phyloP scores from a whole-genome alignment of 2,113 vertebrate species.

The Thalassarche chlororhynchos region DNA sequence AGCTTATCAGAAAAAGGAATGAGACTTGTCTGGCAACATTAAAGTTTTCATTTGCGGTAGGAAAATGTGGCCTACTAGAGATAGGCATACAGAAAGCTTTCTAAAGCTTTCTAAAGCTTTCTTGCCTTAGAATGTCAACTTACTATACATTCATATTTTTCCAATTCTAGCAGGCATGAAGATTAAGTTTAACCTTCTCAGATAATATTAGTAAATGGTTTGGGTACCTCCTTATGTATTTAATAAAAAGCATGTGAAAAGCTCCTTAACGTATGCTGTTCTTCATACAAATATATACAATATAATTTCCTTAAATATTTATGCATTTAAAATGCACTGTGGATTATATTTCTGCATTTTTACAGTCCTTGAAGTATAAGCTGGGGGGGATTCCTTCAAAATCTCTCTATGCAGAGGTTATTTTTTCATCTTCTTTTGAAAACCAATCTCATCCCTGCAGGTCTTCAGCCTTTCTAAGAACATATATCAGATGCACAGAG shows the following conservation, averaged over 20 bases:
- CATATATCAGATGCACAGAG: slow-evolving; percentile 38
- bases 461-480: slow-evolving; percentile 46
- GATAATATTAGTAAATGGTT: slow-evolving; percentile 59
- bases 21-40: slow-evolving; percentile 79
- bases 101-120: slow-evolving; percentile 58
- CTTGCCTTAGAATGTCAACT: slow-evolving; percentile 68
- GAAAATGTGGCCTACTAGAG: slow-evolving; percentile 86
- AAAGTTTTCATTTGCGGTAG: slow-evolving; percentile 81
- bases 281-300: slow-evolving; percentile 29
- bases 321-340: slow-evolving; percentile 37
- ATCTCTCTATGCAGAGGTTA: background rate
- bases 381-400: slow-evolving; percentile 37
- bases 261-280: background rate
- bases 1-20: slow-evolving; percentile 82
- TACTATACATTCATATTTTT: slow-evolving; percentile 22
- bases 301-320: slow-evolving; percentile 53
- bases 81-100: slow-evolving; percentile 78
- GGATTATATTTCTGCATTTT: slow-evolving; percentile 38
- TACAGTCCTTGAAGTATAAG: slow-evolving; percentile 19
- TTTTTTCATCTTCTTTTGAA: slow-evolving; percentile 55
- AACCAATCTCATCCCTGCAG: slow-evolving; percentile 47
- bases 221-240: slow-evolving; percentile 21
- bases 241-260: slow-evolving; percentile 39
- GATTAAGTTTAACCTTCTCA: slow-evolving; percentile 69
- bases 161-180: slow-evolving; percentile 34